Evolutionary conservation across 2,113 vertebrate species (phyloP), one percentile per base, ranked within the genome.

Genomic region (Percopsis transmontana): DNA sequence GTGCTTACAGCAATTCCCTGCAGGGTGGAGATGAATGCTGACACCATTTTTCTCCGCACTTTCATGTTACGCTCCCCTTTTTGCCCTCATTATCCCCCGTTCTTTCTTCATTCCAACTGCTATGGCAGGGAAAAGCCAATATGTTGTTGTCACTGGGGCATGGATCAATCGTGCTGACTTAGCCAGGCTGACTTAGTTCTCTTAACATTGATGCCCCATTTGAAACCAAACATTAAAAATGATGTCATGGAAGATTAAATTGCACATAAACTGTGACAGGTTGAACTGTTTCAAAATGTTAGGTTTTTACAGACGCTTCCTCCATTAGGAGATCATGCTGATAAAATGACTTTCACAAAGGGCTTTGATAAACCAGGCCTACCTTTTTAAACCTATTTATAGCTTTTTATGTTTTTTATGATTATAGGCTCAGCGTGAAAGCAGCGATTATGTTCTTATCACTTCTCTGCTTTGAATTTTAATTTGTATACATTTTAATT

Each of bases 131-230:
- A 80, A 78, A 76, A 63, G 55, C 67, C 77, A 82, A 86, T 72
- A 61, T n/a, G n/a, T n/a, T 69, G 70, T 72, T 79, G 71, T 84
- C 82, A 79, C n/a, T 66, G 71, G 47, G 61, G 66, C 63, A 67
- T 77, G 45, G 42, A 84, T 84, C 75, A 72, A 59, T 80, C 63
- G 63, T 42, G 9, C 53, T 66, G 74, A 56, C 53, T 40, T 56
- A 55, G 41, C 60, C 53, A 81, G 61, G n/a, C n/a, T n/a, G n/a
- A n/a, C n/a, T n/a, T n/a, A 48, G 55, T 67, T 70, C 66, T 80
- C 58, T 45, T 51, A 52, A 62, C 50, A 16, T 41, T 56, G 79
- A 65, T 56, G 55, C 58, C 59, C 27, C 58, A 10, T 67, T 73
- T 65, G 12, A 72, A 79, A 79, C 47, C 70, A 70, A 19, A 15